Percentiles rank a stretch among this genome's conserved stretches.
Conservation (phyloP, 2,888 invertebrate genomes). For the Lochmaea crataegi region DNA sequence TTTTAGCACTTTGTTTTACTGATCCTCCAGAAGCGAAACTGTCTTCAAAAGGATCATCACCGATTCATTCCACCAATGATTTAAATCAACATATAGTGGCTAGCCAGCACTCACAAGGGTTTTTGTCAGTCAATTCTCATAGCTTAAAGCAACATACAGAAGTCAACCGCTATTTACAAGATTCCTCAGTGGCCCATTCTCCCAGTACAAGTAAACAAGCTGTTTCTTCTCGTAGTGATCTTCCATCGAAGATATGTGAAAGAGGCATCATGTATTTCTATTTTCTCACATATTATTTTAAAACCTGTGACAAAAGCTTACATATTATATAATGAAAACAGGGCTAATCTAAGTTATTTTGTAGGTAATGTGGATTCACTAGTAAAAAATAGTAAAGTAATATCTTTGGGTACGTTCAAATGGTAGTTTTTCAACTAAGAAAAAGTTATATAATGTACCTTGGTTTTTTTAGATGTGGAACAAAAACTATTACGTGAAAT, state of each 20-base stretch:
- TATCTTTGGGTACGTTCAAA: constrained; percentile 2
- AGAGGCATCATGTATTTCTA: constrained; percentile 4
- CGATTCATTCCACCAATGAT: not conserved
- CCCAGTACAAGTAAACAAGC: not conserved
- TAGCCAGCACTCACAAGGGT: not conserved
- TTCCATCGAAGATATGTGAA: not conserved
- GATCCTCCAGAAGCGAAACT: not conserved
- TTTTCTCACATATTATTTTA: constrained; percentile 1
- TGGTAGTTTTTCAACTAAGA: constrained; percentile 3
- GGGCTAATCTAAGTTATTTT: not conserved
- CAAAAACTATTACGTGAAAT: not conserved
- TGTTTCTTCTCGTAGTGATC: constrained; percentile 4
- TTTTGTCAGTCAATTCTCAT: not conserved
- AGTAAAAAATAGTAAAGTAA: not conserved
- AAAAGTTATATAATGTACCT: constrained; percentile 2
- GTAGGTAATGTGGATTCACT: constrained; percentile 2
- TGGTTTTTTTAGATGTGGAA: not conserved
- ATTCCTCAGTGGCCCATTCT: constrained; percentile 4
- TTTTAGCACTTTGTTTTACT: constrained; percentile 4
- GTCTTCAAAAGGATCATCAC: constrained; percentile 4
- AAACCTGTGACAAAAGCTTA: constrained; percentile 2
- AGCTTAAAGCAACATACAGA: constrained; percentile 4
- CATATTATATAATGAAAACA: not conserved
- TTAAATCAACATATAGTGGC: not conserved
- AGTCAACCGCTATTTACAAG: not conserved